A percentile compares a stretch with the other conserved stretches of the same genome.
phyloP scores from a whole-genome alignment of 1,140 invertebrate genomes.

The Drosophila navojoa region DNA sequence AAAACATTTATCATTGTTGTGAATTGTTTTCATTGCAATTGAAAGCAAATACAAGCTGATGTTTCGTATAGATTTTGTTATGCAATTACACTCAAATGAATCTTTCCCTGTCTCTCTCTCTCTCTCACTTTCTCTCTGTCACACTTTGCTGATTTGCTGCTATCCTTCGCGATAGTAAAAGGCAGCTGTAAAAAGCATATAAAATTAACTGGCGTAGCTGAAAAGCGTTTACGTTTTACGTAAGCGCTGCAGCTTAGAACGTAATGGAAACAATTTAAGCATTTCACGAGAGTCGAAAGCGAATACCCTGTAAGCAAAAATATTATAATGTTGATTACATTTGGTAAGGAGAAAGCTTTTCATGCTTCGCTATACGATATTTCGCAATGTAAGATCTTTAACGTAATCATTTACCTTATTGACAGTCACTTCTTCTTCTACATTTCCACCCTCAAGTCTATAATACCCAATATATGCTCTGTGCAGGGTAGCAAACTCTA shows the following conservation, averaged over 20 bases:
- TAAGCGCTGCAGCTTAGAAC: constrained; percentile 29
- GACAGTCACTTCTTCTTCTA: too few relatives aligned
- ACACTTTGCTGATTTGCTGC: neutral
- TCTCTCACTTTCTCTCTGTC: neutral
- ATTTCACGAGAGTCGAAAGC: neutral
- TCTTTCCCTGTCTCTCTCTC: neutral
- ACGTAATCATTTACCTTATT: too few relatives aligned
- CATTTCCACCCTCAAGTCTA: too few relatives aligned
- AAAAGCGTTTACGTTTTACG: constrained; percentile 41
- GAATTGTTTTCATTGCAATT: constrained; percentile 8
- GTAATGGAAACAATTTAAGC: neutral
- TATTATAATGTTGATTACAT: too few relatives aligned
- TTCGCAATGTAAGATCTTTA: too few relatives aligned
- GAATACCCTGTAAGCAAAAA: neutral
- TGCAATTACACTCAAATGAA: constrained; percentile 5
- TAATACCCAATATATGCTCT: neutral
- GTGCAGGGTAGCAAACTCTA: neutral
- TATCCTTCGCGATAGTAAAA: constrained; percentile 42
- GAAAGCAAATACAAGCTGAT: constrained; percentile 13
- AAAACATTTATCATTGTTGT: neutral
- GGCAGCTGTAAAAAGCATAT: constrained; percentile 48
- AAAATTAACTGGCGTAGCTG: constrained; percentile 56
- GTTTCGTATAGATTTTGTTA: constrained; percentile 29
- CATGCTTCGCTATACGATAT: too few relatives aligned
- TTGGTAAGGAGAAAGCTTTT: too few relatives aligned